A percentile compares a stretch with the other conserved stretches of the same genome.
phyloP scores from a whole-genome alignment of 2,888 invertebrate genomes.

The Drosophila maculinotata region DNA sequence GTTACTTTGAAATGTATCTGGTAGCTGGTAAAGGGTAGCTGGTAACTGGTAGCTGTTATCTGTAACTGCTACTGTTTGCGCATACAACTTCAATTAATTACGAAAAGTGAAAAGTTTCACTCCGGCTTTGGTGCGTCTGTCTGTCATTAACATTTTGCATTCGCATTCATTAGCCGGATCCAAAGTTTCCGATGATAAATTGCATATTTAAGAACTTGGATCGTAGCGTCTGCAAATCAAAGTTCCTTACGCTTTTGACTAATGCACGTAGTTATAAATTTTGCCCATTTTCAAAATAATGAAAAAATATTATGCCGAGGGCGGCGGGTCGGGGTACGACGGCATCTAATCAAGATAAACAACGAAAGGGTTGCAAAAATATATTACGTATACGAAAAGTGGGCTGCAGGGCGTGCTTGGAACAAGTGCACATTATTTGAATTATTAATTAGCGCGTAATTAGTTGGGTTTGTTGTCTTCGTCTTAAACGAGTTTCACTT shows the following conservation, averaged over 20 bases:
- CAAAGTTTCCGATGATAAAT: slow-evolving; percentile 72
- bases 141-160: slow-evolving; percentile 77
- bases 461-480: slow-evolving; percentile 66
- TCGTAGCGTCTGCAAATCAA: slow-evolving; percentile 59
- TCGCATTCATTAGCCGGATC: slow-evolving; percentile 66
- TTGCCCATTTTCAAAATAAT: slow-evolving; percentile 53
- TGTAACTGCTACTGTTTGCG: slow-evolving; percentile 30
- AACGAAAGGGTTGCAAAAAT: slow-evolving; percentile 30
- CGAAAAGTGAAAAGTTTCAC: slow-evolving; percentile 60
- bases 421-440: slow-evolving; percentile 73
- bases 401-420: slow-evolving; percentile 21
- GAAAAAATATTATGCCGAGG: slow-evolving; percentile 51
- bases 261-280: slow-evolving; percentile 70
- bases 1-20: slow-evolving; percentile 9
- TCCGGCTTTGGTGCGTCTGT: slow-evolving; percentile 33
- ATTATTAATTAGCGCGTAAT: slow-evolving; percentile 81
- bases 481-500: slow-evolving; percentile 47
- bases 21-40: slow-evolving; percentile 23
- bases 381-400: slow-evolving; percentile 36
- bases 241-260: slow-evolving; percentile 41
- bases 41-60: background rate
- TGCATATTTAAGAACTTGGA: slow-evolving; percentile 59
- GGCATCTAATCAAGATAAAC: slow-evolving; percentile 70
- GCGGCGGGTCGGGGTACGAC: background rate
- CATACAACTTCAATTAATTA: slow-evolving; percentile 70